Evolutionary conservation across 2,113 vertebrate species (phyloP).

Genomic region (Amphiprion percula): DNA sequence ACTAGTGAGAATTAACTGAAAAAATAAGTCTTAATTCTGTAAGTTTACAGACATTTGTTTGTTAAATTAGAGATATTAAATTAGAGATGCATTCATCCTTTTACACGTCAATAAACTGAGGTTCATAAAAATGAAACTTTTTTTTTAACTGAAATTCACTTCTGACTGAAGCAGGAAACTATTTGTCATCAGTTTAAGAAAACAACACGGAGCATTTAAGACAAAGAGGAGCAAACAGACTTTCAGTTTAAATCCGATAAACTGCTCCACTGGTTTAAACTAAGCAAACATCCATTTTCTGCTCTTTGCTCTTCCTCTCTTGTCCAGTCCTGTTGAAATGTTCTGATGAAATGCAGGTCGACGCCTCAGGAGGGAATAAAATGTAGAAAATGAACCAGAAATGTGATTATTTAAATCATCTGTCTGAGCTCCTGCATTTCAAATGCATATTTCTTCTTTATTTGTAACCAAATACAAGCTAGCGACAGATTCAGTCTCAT

Average conservation of each 20-base stretch:
- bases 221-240: not conserved
- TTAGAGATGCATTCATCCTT: not conserved
- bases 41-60: too few species aligned
- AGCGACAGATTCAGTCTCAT: not conserved
- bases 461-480: not conserved
- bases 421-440: not conserved
- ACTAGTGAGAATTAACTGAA: too few species aligned
- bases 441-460: too few species aligned
- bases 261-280: conserved; percentile 8
- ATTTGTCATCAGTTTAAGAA: not conserved
- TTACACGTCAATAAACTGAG: not conserved
- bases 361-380: not conserved
- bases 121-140: not conserved
- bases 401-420: not conserved
- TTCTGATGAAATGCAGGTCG: conserved; percentile 18
- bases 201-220: not conserved
- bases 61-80: too few species aligned
- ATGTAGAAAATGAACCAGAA: not conserved
- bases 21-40: too few species aligned
- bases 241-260: conserved; percentile 12
- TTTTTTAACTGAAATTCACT: not conserved
- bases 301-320: conserved; percentile 5
- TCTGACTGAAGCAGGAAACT: too few species aligned
- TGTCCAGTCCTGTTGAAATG: conserved; percentile 2
- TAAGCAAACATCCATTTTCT: conserved; percentile 26